phyloP scores from a whole-genome alignment of 2,888 invertebrate species.

The Lasioglossum pauxillum region DNA sequence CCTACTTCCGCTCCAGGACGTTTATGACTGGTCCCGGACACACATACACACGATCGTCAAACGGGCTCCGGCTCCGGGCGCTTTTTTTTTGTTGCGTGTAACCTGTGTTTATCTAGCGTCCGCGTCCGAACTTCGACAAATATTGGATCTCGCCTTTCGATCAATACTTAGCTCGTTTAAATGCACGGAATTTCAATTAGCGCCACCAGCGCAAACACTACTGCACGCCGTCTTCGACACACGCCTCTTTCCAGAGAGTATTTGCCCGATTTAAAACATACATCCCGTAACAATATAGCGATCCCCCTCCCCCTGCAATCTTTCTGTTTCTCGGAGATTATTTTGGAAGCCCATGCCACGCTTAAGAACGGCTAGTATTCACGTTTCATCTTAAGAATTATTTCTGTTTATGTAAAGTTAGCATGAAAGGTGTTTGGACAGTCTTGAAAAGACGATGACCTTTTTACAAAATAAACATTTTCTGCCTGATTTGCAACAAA shows the following conservation, averaged over 20 bases:
- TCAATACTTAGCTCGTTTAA: constrained; percentile 10
- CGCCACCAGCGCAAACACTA: background rate
- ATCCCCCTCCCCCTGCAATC: background rate
- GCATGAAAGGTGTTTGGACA: too few relatives aligned
- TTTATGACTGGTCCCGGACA: background rate
- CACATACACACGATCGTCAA: background rate
- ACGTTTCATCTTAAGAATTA: too few relatives aligned
- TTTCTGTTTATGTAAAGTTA: too few relatives aligned
- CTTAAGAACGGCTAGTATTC: too few relatives aligned
- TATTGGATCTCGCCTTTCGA: constrained; percentile 9
- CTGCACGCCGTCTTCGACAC: background rate
- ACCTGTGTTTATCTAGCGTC: constrained; percentile 7
- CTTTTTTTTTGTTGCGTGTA: background rate
- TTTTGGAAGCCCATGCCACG: too few relatives aligned
- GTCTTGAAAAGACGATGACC: too few relatives aligned
- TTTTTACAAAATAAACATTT: too few relatives aligned
- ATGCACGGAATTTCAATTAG: background rate
- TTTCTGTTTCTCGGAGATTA: background rate
- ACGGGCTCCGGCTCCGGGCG: background rate
- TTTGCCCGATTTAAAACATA: background rate
- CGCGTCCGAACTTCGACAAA: background rate
- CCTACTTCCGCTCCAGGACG: constrained; percentile 27
- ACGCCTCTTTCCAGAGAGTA: background rate
- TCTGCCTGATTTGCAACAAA: too few relatives aligned
- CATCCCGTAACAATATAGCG: background rate